A percentile compares a stretch with the other conserved stretches of the same genome.
phyloP scores from a whole-genome alignment of 2,888 invertebrate genomes.

The Oscheius myriophilus region DNA sequence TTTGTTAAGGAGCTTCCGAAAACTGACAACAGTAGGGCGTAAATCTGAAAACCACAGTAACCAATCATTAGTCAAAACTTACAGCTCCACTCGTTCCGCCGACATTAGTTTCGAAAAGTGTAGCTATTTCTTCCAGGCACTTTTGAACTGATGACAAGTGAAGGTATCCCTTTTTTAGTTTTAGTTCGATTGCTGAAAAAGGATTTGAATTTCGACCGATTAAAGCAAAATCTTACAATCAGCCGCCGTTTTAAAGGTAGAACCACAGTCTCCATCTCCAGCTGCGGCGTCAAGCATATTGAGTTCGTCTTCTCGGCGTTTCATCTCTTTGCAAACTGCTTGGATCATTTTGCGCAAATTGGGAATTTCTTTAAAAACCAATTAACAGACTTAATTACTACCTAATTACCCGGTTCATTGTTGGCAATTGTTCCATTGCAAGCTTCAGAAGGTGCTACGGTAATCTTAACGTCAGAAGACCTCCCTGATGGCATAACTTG shows the following conservation, averaged over 20 bases:
- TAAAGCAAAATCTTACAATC: conserved; percentile 17
- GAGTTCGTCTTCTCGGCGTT: conserved; percentile 77
- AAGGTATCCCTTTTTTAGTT: not conserved
- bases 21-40: conserved; percentile 60
- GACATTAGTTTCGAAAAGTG: conserved; percentile 58
- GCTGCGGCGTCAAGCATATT: conserved; percentile 79
- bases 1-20: conserved; percentile 40
- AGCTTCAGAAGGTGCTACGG: no score
- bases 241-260: conserved; percentile 46
- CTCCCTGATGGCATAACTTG: conserved; percentile 3
- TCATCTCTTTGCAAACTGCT: conserved; percentile 74
- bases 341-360: conserved; percentile 25
- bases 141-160: conserved; percentile 33
- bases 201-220: not conserved
- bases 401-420: not conserved
- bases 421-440: not conserved
- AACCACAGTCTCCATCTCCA: conserved; percentile 84
- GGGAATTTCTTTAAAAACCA: not conserved
- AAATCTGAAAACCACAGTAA: conserved; percentile 46
- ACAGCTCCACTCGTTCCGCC: conserved; percentile 67
- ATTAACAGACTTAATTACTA: not conserved
- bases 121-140: conserved; percentile 53
- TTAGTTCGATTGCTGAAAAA: conserved; percentile 32
- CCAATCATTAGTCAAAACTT: not conserved
- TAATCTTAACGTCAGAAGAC: no score